Conservation (phyloP, 2,888 invertebrate genomes). For the Heliconius ismenius region DNA sequence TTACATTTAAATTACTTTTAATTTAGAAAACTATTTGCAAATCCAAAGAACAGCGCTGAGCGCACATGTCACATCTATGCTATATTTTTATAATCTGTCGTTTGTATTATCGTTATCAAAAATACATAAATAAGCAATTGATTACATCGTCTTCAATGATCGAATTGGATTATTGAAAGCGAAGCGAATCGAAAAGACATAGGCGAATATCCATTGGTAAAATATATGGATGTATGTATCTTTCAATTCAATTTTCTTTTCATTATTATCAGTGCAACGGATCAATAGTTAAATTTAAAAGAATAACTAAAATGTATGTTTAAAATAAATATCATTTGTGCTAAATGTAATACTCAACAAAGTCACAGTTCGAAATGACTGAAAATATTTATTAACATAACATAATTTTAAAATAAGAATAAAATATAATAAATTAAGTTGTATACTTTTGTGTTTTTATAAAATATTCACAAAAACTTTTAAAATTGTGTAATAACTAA, state of each 20-base stretch:
- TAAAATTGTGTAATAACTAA: background rate
- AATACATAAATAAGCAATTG: background rate
- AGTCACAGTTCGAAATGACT: background rate
- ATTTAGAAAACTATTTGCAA: constrained; percentile 8
- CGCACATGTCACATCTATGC: background rate
- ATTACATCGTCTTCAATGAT: background rate
- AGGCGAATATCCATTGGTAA: no score
- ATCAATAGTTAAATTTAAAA: background rate
- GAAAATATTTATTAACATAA: constrained; percentile 11
- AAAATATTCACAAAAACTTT: background rate
- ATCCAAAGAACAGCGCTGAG: constrained; percentile 34
- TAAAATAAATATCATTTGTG: background rate
- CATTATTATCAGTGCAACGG: no score
- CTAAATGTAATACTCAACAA: background rate
- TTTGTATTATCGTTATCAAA: background rate
- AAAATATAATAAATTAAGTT: constrained; percentile 4
- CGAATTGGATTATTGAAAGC: background rate
- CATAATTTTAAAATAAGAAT: background rate
- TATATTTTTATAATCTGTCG: no score
- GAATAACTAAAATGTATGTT: background rate
- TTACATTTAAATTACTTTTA: background rate
- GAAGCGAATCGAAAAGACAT: no score
- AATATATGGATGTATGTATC: background rate
- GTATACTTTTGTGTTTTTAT: background rate
- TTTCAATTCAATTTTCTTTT: background rate